Conservation (phyloP, 2,113 vertebrate genomes). For the Otus sunia region DNA sequence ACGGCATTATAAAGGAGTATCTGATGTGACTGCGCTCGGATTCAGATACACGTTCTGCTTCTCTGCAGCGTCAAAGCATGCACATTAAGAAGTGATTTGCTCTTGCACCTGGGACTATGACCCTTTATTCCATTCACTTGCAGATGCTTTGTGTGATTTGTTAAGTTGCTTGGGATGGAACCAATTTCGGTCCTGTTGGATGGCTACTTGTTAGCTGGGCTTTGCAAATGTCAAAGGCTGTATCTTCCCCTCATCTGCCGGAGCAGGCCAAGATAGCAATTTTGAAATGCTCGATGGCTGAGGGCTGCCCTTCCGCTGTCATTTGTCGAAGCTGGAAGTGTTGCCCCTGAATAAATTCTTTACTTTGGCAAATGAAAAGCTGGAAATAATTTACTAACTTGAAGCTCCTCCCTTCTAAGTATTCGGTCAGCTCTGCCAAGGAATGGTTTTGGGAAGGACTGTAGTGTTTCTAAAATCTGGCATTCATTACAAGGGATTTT, state of each 20-base stretch:
- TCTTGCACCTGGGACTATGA: not conserved
- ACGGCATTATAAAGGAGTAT: not conserved
- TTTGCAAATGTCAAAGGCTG: not conserved
- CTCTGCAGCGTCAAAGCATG: not conserved
- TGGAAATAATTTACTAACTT: constrained; percentile 61
- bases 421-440: constrained; percentile 47
- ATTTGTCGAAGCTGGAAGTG: constrained; percentile 23
- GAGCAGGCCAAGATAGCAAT: not conserved
- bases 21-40: not conserved
- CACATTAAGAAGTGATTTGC: not conserved
- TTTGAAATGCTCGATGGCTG: not conserved
- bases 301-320: constrained; percentile 12
- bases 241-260: not conserved
- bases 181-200: not conserved
- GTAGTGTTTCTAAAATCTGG: constrained; percentile 55
- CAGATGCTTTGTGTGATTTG: not conserved
- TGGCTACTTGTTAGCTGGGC: not conserved
- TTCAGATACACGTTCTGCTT: not conserved
- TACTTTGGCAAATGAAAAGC: constrained; percentile 46
- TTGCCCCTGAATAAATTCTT: constrained; percentile 28
- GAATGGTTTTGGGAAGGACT: constrained; percentile 49
- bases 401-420: constrained; percentile 59
- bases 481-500: constrained; percentile 62
- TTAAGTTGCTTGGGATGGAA: not conserved
- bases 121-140: not conserved